Evolutionary conservation across 2,888 invertebrate species (phyloP).

Genomic region (Melipona beecheii): DNA sequence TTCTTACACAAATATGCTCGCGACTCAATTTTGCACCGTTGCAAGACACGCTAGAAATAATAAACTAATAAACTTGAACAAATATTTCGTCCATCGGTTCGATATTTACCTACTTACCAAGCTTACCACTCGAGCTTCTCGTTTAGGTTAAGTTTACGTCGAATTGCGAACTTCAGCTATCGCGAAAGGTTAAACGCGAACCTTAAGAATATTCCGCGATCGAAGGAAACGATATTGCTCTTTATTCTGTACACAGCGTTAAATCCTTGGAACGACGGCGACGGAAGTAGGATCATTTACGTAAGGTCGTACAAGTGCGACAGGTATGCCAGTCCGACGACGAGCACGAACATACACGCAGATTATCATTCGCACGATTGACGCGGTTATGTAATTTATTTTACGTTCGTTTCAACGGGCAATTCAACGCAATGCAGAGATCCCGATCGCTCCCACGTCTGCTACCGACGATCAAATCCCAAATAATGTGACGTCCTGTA

Average conservation of each 20-base stretch:
- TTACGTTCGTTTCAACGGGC: slow-evolving; percentile 59
- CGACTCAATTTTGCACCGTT: no score
- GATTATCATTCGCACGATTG: slow-evolving; percentile 22
- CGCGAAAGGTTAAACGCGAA: background rate
- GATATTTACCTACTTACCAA: no score
- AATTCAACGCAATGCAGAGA: slow-evolving; percentile 38
- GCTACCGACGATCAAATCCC: slow-evolving; percentile 14
- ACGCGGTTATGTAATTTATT: slow-evolving; percentile 63
- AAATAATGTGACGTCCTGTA: background rate
- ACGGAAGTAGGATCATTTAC: slow-evolving; percentile 59
- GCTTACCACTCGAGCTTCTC: background rate
- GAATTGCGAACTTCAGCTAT: background rate
- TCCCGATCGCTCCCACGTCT: slow-evolving; percentile 38
- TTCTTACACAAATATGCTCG: no score
- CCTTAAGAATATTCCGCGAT: no score
- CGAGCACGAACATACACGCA: slow-evolving; percentile 18
- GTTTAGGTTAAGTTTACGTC: background rate
- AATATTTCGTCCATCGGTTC: no score
- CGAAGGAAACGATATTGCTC: background rate
- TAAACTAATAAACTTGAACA: no score
- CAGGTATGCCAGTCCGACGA: slow-evolving; percentile 51
- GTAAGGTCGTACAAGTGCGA: slow-evolving; percentile 48
- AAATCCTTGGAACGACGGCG: slow-evolving; percentile 60
- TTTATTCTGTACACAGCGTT: background rate
- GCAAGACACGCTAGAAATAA: no score